Conservation (phyloP, 1,140 invertebrate species). For the Ridgeia piscesae region DNA sequence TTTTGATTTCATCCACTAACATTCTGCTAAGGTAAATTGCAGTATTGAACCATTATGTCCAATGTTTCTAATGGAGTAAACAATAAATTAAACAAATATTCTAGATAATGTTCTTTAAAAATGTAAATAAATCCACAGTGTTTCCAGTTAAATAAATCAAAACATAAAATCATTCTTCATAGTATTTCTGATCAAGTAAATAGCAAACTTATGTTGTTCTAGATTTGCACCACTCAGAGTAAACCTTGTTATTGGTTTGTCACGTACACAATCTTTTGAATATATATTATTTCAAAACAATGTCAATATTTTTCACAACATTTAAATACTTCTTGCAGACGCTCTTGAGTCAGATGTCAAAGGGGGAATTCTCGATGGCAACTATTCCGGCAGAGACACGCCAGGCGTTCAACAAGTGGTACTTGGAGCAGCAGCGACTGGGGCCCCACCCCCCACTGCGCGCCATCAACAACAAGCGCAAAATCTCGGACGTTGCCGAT, state of each 20-base stretch:
- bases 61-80: neutral
- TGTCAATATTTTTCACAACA: neutral
- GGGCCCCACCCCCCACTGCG: neutral
- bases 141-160: too few species aligned
- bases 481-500: neutral
- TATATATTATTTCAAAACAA: neutral
- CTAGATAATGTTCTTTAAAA: too few species aligned
- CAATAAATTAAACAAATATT: too few species aligned
- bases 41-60: too few species aligned
- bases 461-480: neutral
- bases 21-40: too few species aligned
- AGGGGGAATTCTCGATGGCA: constrained; percentile 43
- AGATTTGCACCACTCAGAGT: neutral
- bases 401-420: constrained; percentile 58
- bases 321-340: constrained; percentile 36
- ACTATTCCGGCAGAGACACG: constrained; percentile 50
- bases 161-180: too few species aligned
- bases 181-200: too few species aligned
- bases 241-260: neutral
- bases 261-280: constrained; percentile 4
- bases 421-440: constrained; percentile 47
- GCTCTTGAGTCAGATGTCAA: constrained; percentile 41
- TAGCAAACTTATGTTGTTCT: too few species aligned
- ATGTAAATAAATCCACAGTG: too few species aligned
- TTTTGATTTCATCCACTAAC: too few species aligned